Evolutionary conservation across 1,140 invertebrate genomes (phyloP).

Genomic region (Cataglyphis hispanica): DNA sequence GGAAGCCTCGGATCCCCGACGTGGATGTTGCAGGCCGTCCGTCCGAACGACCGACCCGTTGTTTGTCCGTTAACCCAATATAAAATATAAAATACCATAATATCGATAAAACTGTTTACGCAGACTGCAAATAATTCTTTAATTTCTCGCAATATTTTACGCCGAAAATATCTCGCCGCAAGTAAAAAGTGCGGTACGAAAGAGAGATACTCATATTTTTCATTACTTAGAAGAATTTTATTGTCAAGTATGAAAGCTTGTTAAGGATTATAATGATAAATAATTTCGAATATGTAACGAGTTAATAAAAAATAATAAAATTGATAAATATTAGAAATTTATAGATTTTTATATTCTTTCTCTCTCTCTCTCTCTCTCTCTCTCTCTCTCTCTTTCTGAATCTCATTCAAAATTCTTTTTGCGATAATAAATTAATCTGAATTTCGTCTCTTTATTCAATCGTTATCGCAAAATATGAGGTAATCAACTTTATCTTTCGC

Average conservation of each 20-base stretch:
- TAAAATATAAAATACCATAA: slow-evolving; percentile 52
- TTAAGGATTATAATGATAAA: slow-evolving; percentile 1
- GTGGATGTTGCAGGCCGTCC: slow-evolving; percentile 10
- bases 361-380: no score
- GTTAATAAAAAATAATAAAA: background rate
- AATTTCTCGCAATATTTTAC: background rate
- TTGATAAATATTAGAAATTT: background rate
- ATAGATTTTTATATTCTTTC: background rate
- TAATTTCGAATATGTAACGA: background rate
- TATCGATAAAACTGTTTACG: slow-evolving; percentile 40
- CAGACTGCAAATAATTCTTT: background rate
- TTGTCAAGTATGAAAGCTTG: background rate
- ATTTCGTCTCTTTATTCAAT: no score
- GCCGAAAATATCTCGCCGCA: background rate
- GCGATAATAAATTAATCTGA: no score
- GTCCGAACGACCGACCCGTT: background rate
- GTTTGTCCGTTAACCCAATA: slow-evolving; percentile 38
- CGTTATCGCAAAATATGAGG: background rate
- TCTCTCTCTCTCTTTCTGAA: slow-evolving; percentile 5
- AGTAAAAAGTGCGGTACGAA: no score
- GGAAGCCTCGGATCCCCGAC: slow-evolving; percentile 3
- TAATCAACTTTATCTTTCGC: background rate
- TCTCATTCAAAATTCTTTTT: background rate
- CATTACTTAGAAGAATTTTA: background rate
- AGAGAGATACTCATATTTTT: background rate